Percentiles rank a stretch among this genome's conserved stretches.
Evolutionary conservation across 2,888 invertebrate genomes (phyloP).

Genomic region (Sinhomidia bicolor): DNA sequence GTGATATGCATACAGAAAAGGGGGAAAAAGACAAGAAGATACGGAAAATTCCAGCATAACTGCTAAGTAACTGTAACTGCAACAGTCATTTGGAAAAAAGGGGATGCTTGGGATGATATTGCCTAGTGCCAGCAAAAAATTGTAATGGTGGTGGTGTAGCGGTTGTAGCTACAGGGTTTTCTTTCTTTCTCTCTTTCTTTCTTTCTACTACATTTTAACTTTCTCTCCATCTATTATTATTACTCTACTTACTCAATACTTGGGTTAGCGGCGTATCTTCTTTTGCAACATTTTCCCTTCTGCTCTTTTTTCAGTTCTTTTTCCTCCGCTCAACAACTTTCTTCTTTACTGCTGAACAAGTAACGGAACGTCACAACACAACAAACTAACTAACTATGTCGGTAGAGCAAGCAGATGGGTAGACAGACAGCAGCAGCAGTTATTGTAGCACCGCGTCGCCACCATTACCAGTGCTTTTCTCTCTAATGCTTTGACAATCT

Average conservation of each 20-base stretch:
- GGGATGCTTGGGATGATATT: slow-evolving; percentile 10
- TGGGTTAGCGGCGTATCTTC: neutral
- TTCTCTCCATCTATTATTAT: slow-evolving; percentile 13
- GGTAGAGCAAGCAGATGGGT: slow-evolving; percentile 16
- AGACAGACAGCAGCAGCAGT: slow-evolving; percentile 14
- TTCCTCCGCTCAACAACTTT: neutral
- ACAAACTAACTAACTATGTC: slow-evolving; percentile 51
- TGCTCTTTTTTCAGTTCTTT: neutral
- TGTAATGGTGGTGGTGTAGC: neutral
- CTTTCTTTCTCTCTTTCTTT: too few species aligned
- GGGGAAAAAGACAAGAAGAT: slow-evolving; percentile 28
- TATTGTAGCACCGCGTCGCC: neutral
- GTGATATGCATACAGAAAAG: slow-evolving; percentile 12
- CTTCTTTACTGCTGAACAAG: neutral
- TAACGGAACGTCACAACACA: slow-evolving; percentile 8
- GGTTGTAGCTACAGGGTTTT: slow-evolving; percentile 17
- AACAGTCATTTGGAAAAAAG: slow-evolving; percentile 39
- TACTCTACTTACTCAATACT: neutral
- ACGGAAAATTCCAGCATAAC: slow-evolving; percentile 40
- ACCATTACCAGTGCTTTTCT: neutral
- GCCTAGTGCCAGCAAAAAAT: neutral
- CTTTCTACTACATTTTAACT: slow-evolving; percentile 38
- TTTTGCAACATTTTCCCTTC: neutral
- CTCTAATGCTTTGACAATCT: too few species aligned
- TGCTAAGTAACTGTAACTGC: slow-evolving; percentile 42